Conservation (phyloP, 2,888 invertebrate genomes). For the Pammene fasciana region DNA sequence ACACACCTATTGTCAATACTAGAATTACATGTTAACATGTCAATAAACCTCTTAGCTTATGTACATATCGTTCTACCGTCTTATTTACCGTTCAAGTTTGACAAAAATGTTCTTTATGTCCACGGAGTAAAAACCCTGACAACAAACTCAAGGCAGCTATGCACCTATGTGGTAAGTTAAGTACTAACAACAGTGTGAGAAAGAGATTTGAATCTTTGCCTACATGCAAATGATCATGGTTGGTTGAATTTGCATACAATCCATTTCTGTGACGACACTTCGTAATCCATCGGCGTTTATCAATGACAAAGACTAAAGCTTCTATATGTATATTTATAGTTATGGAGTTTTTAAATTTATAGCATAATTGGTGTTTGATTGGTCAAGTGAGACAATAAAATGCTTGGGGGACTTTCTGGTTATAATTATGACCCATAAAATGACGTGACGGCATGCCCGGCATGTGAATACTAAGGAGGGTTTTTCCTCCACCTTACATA, state of each 20-base stretch:
- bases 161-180: no score
- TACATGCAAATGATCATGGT: conserved; percentile 58
- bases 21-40: conserved; percentile 11
- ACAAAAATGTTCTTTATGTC: neutral
- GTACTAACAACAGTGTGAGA: conserved; percentile 22
- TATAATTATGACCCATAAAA: neutral
- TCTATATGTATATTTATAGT: neutral
- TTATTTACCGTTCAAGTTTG: neutral
- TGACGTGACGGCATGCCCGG: no score
- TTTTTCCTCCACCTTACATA: no score
- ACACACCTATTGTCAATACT: neutral
- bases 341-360: conserved; percentile 10
- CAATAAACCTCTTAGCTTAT: conserved; percentile 25
- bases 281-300: conserved; percentile 50
- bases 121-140: neutral
- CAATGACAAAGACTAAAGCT: conserved; percentile 34
- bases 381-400: conserved; percentile 1
- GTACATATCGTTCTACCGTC: neutral
- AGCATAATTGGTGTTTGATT: conserved; percentile 7
- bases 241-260: conserved; percentile 71
- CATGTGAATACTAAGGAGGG: neutral
- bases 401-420: neutral
- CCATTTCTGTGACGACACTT: conserved; percentile 59
- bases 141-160: neutral
- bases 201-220: conserved; percentile 55